Percentiles rank a stretch among this genome's conserved stretches.
phyloP scores from a whole-genome alignment of 2,113 vertebrate species.

The Siniperca knerii region DNA sequence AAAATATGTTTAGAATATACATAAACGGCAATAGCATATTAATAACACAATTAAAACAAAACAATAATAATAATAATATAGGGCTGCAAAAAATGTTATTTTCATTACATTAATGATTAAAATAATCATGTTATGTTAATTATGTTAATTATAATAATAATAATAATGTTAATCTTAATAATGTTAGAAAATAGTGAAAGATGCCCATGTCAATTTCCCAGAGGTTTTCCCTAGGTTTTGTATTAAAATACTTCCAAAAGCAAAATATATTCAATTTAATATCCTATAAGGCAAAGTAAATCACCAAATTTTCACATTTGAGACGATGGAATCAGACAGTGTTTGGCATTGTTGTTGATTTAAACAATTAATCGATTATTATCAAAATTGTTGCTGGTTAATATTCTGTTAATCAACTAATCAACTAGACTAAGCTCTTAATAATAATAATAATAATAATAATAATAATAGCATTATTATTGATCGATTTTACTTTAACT shows the following conservation, averaged over 20 bases:
- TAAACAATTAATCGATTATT: not conserved
- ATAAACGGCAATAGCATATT: not conserved
- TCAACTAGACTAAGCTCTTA: not conserved
- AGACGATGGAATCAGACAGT: not conserved
- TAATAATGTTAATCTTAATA: not conserved
- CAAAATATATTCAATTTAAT: not conserved
- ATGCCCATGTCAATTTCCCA: not conserved
- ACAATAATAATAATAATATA: not conserved
- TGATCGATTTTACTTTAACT: not conserved
- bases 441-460: not conserved
- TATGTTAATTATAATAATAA: not conserved
- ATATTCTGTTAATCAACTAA: not conserved
- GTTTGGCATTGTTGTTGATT: not conserved
- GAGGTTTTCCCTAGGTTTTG: not conserved
- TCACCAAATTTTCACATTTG: not conserved
- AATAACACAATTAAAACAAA: not conserved
- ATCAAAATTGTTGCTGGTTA: not conserved
- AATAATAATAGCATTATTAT: not conserved
- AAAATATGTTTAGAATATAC: not conserved
- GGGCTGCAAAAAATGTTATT: not conserved
- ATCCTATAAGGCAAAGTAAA: not conserved
- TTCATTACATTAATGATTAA: not conserved
- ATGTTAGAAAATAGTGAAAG: not conserved
- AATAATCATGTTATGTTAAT: not conserved
- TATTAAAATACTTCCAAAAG: not conserved